Conservation (phyloP, 2,888 invertebrate species). For the Bombylius discolor region DNA sequence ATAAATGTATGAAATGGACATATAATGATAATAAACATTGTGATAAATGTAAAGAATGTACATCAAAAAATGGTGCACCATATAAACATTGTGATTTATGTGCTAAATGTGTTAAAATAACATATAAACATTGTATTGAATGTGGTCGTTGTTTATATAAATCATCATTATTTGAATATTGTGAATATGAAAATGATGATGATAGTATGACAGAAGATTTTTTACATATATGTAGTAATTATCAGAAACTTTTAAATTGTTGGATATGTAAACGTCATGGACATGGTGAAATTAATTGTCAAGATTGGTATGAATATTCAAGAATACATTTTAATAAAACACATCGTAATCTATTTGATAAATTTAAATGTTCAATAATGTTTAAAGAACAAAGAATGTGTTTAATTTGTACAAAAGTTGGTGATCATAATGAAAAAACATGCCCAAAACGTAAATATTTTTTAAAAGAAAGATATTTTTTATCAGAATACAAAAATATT, state of each 20-base stretch:
- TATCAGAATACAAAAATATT: neutral
- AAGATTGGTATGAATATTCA: constrained; percentile 9
- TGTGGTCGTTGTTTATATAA: constrained; percentile 50
- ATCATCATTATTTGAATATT: too few relatives aligned
- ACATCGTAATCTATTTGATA: neutral
- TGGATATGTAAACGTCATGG: constrained; percentile 29
- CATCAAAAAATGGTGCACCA: constrained; percentile 58
- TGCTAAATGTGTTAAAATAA: constrained; percentile 68
- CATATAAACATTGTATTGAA: constrained; percentile 61
- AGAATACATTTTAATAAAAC: neutral
- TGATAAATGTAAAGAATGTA: constrained; percentile 52
- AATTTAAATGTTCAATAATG: neutral
- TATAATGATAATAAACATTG: constrained; percentile 61
- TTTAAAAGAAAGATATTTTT: constrained; percentile 2
- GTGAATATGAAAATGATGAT: too few relatives aligned
- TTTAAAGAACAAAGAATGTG: neutral
- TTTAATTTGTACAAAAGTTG: neutral
- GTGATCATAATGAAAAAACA: neutral
- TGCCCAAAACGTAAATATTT: neutral
- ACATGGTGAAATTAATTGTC: constrained; percentile 29
- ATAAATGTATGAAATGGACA: constrained; percentile 57
- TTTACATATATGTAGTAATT: constrained; percentile 42
- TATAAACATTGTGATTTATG: constrained; percentile 57
- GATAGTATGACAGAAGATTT: constrained; percentile 23
- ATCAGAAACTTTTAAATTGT: constrained; percentile 29